These are phyloP conservation scores for Ophion obscuratus DNA, from an alignment of 2,888 invertebrate genomes.

Conservation along the genomic window DNA sequence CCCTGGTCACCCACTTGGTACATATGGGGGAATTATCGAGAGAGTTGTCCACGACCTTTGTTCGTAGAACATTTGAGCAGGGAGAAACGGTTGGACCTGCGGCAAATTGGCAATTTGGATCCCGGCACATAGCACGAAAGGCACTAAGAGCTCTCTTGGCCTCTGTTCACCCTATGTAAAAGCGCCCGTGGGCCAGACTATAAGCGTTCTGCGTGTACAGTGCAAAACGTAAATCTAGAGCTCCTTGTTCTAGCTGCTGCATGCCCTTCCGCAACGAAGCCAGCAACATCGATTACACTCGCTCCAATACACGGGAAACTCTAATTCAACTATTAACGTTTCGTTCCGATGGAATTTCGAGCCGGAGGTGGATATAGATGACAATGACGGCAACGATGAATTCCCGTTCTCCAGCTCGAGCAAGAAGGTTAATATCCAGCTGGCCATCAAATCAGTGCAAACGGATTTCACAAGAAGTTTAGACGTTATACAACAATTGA, in stretches of 20 bases:
- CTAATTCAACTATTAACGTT: conserved; percentile 71
- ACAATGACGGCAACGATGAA: conserved; percentile 18
- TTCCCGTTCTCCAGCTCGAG: conserved; percentile 9
- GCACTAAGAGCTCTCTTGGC: conserved; percentile 40
- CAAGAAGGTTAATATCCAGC: neutral
- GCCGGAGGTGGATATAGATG: conserved; percentile 33
- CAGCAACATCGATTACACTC: neutral
- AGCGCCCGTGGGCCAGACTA: conserved; percentile 52
- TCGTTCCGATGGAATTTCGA: conserved; percentile 68
- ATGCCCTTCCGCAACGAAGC: conserved; percentile 18
- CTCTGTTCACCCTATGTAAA: conserved; percentile 47
- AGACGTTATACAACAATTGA: neutral
- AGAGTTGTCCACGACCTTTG: conserved; percentile 69
- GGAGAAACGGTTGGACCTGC: conserved; percentile 70
- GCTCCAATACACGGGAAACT: conserved; percentile 63
- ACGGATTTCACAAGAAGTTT: neutral
- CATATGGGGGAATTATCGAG: conserved; percentile 28
- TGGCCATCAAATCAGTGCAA: neutral
- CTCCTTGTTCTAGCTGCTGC: neutral
- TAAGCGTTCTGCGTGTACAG: conserved; percentile 45
- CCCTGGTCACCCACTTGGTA: conserved; percentile 41
- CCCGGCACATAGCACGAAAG: conserved; percentile 61
- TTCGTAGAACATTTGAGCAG: conserved; percentile 68
- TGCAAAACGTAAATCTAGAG: conserved; percentile 30
- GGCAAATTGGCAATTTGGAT: conserved; percentile 76